Conservation (phyloP, 2,797 vertebrate species). For the Hemibagrus guttatus region DNA sequence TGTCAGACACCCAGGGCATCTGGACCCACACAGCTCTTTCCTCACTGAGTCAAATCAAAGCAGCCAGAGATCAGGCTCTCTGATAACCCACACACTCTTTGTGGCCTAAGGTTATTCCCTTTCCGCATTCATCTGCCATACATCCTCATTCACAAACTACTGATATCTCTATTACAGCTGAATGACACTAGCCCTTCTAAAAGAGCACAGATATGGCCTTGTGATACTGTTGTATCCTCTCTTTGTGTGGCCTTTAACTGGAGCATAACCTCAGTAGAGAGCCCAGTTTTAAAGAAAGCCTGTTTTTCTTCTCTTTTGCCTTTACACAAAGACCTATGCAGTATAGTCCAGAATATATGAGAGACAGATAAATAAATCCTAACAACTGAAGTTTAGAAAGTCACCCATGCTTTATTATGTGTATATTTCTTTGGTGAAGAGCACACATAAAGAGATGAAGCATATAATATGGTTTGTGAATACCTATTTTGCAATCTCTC, state of each 20-base stretch:
- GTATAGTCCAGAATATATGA: not conserved
- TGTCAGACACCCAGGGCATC: slow-evolving; percentile 39
- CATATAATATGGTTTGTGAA: not conserved
- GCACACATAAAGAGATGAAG: slow-evolving; percentile 2
- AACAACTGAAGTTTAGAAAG: slow-evolving; percentile 2
- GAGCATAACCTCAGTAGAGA: slow-evolving; percentile 16
- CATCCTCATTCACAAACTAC: slow-evolving; percentile 28
- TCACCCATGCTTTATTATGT: not conserved
- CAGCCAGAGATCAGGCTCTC: slow-evolving; percentile 44
- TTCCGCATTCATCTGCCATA: slow-evolving; percentile 37
- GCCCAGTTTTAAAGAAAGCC: slow-evolving; percentile 40
- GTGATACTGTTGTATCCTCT: slow-evolving; percentile 48
- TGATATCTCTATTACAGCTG: slow-evolving; percentile 48
- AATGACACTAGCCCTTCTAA: slow-evolving; percentile 40
- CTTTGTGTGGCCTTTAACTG: slow-evolving; percentile 54
- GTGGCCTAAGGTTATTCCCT: slow-evolving; percentile 56
- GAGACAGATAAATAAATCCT: not conserved
- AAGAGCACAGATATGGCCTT: slow-evolving; percentile 51
- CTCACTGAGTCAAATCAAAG: slow-evolving; percentile 47
- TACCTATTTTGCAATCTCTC: not conserved
- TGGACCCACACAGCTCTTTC: slow-evolving; percentile 34
- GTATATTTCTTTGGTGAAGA: not conserved
- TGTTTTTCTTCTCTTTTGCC: not conserved
- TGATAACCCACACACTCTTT: slow-evolving; percentile 55
- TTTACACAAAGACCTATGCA: slow-evolving; percentile 21